Conservation (phyloP, 53 echinoderm and acorn worm species). For the Mesocentrotus franciscanus region DNA sequence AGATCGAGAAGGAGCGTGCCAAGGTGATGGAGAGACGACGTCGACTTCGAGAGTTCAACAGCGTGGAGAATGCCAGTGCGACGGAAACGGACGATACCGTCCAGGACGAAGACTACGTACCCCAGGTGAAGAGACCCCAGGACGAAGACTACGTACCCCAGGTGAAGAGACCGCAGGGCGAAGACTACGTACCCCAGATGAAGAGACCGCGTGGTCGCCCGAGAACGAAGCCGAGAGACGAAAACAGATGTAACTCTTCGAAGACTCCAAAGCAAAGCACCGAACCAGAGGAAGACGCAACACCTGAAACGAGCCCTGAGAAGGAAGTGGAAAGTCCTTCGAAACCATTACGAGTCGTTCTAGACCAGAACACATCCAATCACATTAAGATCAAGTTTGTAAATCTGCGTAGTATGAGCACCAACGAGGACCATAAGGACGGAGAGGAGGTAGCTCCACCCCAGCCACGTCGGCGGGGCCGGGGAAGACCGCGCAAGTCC, state of each 20-base stretch:
- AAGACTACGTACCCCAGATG: not conserved
- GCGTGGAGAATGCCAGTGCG: constrained; percentile 22
- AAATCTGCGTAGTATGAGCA: not conserved
- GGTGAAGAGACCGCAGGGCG: not conserved
- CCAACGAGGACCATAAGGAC: not conserved
- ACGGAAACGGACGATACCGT: constrained; percentile 27
- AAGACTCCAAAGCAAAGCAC: not conserved
- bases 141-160: not conserved
- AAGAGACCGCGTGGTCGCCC: constrained; percentile 46
- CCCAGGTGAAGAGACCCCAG: not conserved
- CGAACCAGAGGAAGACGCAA: not conserved
- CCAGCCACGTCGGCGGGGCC: constrained; percentile 9
- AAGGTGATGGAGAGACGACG: constrained; percentile 77
- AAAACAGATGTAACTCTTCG: not conserved
- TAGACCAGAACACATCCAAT: constrained; percentile 62
- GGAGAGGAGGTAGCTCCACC: not conserved
- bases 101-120: not conserved
- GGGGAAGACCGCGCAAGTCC: constrained; percentile 47
- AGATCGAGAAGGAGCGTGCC: constrained; percentile 89
- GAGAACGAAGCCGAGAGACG: not conserved
- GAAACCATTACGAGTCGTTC: constrained; percentile 58
- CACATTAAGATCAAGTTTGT: constrained; percentile 62
- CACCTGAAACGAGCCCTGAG: not conserved
- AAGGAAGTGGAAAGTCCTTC: not conserved
- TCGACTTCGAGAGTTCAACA: constrained; percentile 29